Base-by-base conservation (phyloP, 2,797 vertebrate genomes). In the Enteromius afrohamiltoni region DNA sequence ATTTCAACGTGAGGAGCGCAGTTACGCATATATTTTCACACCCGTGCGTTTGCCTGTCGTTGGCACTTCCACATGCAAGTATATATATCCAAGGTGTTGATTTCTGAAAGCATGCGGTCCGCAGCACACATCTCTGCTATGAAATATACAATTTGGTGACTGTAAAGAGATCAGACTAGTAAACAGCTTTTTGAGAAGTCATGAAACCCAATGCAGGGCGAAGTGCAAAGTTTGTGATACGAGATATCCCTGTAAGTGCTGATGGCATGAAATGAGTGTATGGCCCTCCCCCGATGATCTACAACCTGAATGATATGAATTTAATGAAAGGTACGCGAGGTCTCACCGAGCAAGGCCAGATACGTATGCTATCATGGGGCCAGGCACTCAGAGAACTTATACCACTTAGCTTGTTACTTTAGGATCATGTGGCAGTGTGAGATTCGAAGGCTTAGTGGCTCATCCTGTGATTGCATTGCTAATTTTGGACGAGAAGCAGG, bases 41-140 rank as follows among this genome's bases (percentile, higher is more conserved):
- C 88, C 87, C 29, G 19, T 10, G 45, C 45, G 60, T 79, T 76
- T 29, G 64, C 86, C 85, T 89, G 88, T 91, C 89, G 85, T 84
- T 90, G 86, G 85, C 77, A 83, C 88, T 86, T 88, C 86, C 83
- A 91, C 90, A 85, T 87, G 92, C 90, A 92, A 92, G 89, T 92
- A 94, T 83, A 88, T 91, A 94, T 95, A 93, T 93, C 91, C 90
- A 71, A 92, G 92, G 89, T 95, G 93, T 93, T 95, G 93, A 95
- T 95, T 96, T 95, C 95, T 91, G 42, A 89, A 94, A 94, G 94
- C 92, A 92, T 88, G 91, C 93, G 91, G 92, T 92, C 91, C 47
- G 85, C 87, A 86, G 93, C 90, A 92, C 89, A 88, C 91, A 92
- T 88, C 90, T 91, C 91, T 89, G 91, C 91, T 93, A 91, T 91